Base-by-base conservation (phyloP, 2,797 vertebrate genomes). In the Pachyuromys duprasi region DNA sequence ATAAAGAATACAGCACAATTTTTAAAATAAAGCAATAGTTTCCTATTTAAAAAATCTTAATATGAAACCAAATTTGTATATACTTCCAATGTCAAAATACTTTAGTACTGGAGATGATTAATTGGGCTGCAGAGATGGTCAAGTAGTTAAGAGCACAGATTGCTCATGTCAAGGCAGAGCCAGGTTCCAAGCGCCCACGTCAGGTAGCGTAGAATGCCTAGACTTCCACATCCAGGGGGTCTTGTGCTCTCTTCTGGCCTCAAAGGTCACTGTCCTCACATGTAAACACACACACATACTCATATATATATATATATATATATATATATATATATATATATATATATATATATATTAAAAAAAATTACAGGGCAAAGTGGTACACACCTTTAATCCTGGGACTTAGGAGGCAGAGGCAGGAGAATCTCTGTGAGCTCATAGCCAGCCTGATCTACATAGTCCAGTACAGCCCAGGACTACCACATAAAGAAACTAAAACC, bases 1-100 rank as follows among this genome's bases (percentile, higher is more conserved):
- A 18, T n/a, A 69, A n/a, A n/a, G 67, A 70, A 36, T n/a, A 70
- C 33, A n/a, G 31, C 33, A 70, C 33, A 15, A n/a, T n/a, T 6
- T 70, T 70, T 5, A n/a, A 70, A 70, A 36, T 15, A 70, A 70
- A n/a, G 18, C 33, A 70, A 70, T 33, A 3, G 6, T 70, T 70
- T 70, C 67, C 67, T 18, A 18, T n/a, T 70, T n/a, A 17, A n/a
- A 69, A 70, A 36, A 8, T 70, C 33, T 70, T 70, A 70, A n/a
- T 70, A 70, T 70, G 33, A 95, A 83, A 82, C 2, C 18, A 86
- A 94, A 81, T 90, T 83, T 89, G 62, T 49, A 78, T 2, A 81
- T 89, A 76, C 18, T 87, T 91, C 55, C 8, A 72, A 78, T 42
- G 57, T 9, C 55, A 94, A 94, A 88, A 93, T 90, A 82, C 11